Evolutionary conservation across 2,113 vertebrate genomes (phyloP).

Genomic region (Pollachius pollachius): DNA sequence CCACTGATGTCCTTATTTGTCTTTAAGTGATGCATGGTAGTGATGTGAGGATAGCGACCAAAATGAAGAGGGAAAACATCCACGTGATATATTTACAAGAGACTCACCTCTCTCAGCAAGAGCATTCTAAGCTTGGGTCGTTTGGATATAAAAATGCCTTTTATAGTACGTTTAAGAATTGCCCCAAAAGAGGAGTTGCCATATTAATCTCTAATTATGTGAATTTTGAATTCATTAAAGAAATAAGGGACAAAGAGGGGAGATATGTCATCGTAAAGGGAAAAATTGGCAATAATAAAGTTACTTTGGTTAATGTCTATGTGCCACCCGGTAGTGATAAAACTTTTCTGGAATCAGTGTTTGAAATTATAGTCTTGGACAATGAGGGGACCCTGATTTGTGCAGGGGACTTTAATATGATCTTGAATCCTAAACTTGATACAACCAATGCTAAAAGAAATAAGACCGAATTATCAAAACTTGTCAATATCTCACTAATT

Average conservation of each 20-base stretch:
- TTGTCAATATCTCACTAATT: neutral
- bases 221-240: neutral
- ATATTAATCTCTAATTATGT: too few species aligned
- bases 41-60: neutral
- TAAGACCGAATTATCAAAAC: too few species aligned
- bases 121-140: neutral
- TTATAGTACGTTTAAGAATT: neutral
- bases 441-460: neutral
- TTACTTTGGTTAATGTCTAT: too few species aligned
- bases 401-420: too few species aligned
- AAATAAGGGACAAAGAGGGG: neutral
- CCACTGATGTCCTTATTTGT: too few species aligned
- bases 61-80: neutral
- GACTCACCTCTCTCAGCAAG: neutral
- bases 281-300: neutral
- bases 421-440: neutral
- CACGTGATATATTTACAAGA: conserved; percentile 3
- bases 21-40: too few species aligned
- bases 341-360: neutral
- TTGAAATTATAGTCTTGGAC: neutral
- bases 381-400: neutral
- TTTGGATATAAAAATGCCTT: conserved; percentile 1
- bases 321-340: too few species aligned
- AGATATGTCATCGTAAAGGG: neutral
- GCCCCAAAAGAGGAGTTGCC: neutral